phyloP scores from a whole-genome alignment of 2,113 vertebrate genomes.

The Rhegmatorhina hoffmannsi region DNA sequence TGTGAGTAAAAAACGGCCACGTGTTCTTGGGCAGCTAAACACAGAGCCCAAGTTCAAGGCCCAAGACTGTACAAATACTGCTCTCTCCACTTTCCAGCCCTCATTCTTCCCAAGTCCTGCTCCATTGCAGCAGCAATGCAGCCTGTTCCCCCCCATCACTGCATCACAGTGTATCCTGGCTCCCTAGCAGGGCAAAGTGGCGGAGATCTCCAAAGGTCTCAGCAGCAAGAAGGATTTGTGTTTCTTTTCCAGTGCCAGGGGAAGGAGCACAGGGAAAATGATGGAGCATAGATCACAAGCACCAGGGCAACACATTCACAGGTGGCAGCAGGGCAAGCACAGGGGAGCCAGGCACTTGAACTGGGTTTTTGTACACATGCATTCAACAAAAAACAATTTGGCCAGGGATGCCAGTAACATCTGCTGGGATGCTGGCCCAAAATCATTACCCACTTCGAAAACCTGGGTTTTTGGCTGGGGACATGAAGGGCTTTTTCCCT shows the following conservation, averaged over 20 bases:
- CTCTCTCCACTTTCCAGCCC: neutral
- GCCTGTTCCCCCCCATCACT: neutral
- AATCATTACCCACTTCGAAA: neutral
- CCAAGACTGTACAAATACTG: neutral
- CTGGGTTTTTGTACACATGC: neutral
- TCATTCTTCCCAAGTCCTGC: neutral
- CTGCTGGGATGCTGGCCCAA: neutral
- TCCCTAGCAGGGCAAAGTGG: neutral
- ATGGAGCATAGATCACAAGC: neutral
- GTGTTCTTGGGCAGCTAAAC: neutral
- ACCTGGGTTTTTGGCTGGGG: slow-evolving; percentile 15
- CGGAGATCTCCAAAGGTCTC: neutral
- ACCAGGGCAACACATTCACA: neutral
- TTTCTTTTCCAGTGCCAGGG: neutral
- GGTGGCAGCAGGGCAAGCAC: neutral
- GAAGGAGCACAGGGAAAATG: neutral
- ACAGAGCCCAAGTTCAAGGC: neutral
- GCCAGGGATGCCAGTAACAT: neutral
- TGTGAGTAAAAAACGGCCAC: neutral
- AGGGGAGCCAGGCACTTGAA: neutral
- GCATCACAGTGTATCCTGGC: fast-evolving
- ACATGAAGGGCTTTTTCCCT: neutral
- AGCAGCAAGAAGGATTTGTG: neutral
- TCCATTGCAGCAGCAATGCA: neutral
- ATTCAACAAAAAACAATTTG: neutral